Evolutionary conservation across 1,140 invertebrate genomes (phyloP), one percentile per base, ranked within the genome.

Genomic region (Metopolophium dirhodum): DNA sequence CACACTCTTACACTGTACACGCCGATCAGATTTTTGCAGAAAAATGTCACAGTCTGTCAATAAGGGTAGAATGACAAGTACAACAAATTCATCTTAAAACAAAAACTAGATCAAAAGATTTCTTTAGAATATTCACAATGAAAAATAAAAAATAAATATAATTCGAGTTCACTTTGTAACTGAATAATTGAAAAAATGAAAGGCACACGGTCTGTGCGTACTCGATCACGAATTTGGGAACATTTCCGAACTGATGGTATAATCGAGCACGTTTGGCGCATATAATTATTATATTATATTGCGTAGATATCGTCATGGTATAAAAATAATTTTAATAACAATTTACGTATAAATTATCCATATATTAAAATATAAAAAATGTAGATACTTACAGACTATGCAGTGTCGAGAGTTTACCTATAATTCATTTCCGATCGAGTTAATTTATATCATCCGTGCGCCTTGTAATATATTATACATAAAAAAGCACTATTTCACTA

Each of bases 271-370:
- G 30, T 77, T 77, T 77, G 61, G n/a, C n/a, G n/a, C 61, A 77
- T 18, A 77, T 77, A 77, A 77, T 77, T 77, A 77, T n/a, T n/a
- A 77, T 35, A 77, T n/a, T 77, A 20, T 77, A 35, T 35, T 77
- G 61, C n/a, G 61, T n/a, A 77, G 14, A 11, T 68, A 77, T 77
- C 61, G n/a, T 77, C 11, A n/a, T 68, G 4, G 7, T 77, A n/a
- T 77, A n/a, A n/a, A 77, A 18, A 77, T 77, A 77, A 77, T 77
- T n/a, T 77, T 77, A 77, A n/a, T 77, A 68, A 68, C 30, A 77
- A 77, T 77, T 77, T n/a, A 7, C 4, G n/a, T 6, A 77, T 77
- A n/a, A 2, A 77, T 77, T 77, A 77, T 77, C 61, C 30, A 61
- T 61, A 77, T 77, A 77, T 14, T 35, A 77, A 77, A 77, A n/a